Evolutionary conservation across 2,888 invertebrate species (phyloP).

Genomic region (Standfussiana lucernea): DNA sequence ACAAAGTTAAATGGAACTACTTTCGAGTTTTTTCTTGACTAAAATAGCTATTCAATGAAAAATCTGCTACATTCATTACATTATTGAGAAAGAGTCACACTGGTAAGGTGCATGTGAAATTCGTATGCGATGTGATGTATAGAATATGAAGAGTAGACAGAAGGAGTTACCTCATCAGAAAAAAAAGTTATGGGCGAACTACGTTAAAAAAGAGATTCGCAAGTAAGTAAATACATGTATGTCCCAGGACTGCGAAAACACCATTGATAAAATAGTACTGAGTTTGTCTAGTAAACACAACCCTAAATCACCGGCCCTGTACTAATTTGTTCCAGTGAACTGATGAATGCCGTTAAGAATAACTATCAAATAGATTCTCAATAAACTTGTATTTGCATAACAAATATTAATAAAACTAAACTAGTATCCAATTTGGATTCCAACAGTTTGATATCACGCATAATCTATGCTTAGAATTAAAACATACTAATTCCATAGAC

Average conservation of each 20-base stretch:
- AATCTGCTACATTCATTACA: background rate
- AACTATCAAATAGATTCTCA: conserved; percentile 50
- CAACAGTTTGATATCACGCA: conserved; percentile 23
- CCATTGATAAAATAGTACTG: background rate
- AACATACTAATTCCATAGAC: background rate
- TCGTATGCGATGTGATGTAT: too few relatives aligned
- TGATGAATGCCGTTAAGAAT: conserved; percentile 50
- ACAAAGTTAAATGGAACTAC: background rate
- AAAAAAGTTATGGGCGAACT: too few relatives aligned
- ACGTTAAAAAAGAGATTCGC: background rate
- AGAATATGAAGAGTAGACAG: background rate
- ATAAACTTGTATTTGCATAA: conserved; percentile 59
- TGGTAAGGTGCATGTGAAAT: background rate
- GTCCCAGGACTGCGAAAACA: too few relatives aligned
- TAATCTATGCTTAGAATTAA: background rate
- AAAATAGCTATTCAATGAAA: background rate
- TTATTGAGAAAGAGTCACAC: background rate
- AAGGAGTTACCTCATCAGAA: background rate
- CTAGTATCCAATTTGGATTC: conserved; percentile 40
- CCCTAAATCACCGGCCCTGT: conserved; percentile 66
- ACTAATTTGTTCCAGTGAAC: conserved; percentile 68
- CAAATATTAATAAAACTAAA: conserved; percentile 44
- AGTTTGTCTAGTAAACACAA: conserved; percentile 23
- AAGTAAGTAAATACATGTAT: background rate
- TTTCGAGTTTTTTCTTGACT: background rate